These are phyloP conservation scores for Calephelis virginiensis DNA, from an alignment of 1,140 invertebrate genomes.

Conservation along the genomic window DNA sequence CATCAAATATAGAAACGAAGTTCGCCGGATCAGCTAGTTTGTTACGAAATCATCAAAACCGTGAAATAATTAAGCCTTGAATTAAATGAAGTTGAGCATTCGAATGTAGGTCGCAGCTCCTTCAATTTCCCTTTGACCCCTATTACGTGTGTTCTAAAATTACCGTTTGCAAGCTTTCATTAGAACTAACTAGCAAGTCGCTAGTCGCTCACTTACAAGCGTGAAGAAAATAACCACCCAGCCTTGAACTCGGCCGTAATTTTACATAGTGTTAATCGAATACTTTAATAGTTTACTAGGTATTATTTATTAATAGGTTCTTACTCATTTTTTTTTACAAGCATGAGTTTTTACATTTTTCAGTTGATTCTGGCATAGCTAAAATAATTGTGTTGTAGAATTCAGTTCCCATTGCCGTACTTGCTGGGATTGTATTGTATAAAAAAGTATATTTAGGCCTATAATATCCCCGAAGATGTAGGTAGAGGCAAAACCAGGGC, in stretches of 20 bases:
- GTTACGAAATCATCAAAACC: not conserved
- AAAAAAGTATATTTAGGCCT: not conserved
- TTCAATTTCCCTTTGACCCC: conserved; percentile 11
- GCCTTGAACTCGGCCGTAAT: conserved; percentile 48
- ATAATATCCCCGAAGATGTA: too few relatives aligned
- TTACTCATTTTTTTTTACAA: not conserved
- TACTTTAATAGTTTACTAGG: conserved; percentile 5
- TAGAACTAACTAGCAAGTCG: conserved; percentile 25
- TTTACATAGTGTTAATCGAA: conserved; percentile 19
- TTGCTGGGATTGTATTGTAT: not conserved
- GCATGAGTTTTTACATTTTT: too few relatives aligned
- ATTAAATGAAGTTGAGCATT: conserved; percentile 10
- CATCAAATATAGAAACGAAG: too few relatives aligned
- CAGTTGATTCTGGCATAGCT: too few relatives aligned
- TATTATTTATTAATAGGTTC: conserved; percentile 3
- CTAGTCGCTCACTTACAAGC: conserved; percentile 34
- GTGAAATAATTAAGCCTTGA: conserved; percentile 3
- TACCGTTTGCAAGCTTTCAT: conserved; percentile 22
- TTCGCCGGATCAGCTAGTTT: not conserved
- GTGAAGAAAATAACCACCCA: conserved; percentile 10
- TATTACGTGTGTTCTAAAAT: conserved; percentile 25
- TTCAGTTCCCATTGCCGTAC: too few relatives aligned
- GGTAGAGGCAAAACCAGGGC: too few relatives aligned
- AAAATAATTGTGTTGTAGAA: too few relatives aligned
- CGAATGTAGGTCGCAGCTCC: conserved; percentile 5